Evolutionary conservation across 2,888 invertebrate species (phyloP).

Genomic region (Chouioia cunea): DNA sequence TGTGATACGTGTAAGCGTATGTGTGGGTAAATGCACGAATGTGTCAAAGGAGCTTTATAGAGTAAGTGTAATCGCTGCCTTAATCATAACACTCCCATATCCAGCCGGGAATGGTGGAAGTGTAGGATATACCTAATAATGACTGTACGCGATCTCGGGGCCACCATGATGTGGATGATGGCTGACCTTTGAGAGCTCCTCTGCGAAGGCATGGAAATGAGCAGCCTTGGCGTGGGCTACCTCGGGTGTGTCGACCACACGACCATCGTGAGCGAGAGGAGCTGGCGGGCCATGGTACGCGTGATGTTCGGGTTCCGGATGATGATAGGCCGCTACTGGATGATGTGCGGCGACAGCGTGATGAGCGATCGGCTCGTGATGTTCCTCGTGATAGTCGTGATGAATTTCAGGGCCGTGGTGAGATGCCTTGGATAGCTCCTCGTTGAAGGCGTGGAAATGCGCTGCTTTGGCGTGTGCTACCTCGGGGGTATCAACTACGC

Average conservation of each 20-base stretch:
- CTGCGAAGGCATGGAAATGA: slow-evolving; percentile 58
- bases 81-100: no score
- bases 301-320: slow-evolving; percentile 43
- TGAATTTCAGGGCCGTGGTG: slow-evolving; percentile 33
- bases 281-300: slow-evolving; percentile 58
- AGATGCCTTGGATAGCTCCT: slow-evolving; percentile 47
- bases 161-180: slow-evolving; percentile 46
- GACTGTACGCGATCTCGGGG: slow-evolving; percentile 20
- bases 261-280: slow-evolving; percentile 58
- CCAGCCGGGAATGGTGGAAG: no score
- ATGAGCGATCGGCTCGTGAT: slow-evolving; percentile 11
- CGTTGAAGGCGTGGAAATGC: slow-evolving; percentile 55
- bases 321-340: slow-evolving; percentile 39
- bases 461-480: slow-evolving; percentile 59
- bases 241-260: slow-evolving; percentile 63
- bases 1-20: slow-evolving; percentile 25
- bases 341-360: slow-evolving; percentile 14
- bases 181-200: slow-evolving; percentile 54
- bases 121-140: slow-evolving; percentile 34
- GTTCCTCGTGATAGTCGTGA: slow-evolving; percentile 21
- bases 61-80: no score
- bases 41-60: slow-evolving; percentile 3
- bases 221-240: slow-evolving; percentile 63
- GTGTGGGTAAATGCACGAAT: slow-evolving; percentile 20
- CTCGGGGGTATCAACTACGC: slow-evolving; percentile 59